Conservation (phyloP, 2,113 vertebrate species). For the Rousettus leschenaultii region DNA sequence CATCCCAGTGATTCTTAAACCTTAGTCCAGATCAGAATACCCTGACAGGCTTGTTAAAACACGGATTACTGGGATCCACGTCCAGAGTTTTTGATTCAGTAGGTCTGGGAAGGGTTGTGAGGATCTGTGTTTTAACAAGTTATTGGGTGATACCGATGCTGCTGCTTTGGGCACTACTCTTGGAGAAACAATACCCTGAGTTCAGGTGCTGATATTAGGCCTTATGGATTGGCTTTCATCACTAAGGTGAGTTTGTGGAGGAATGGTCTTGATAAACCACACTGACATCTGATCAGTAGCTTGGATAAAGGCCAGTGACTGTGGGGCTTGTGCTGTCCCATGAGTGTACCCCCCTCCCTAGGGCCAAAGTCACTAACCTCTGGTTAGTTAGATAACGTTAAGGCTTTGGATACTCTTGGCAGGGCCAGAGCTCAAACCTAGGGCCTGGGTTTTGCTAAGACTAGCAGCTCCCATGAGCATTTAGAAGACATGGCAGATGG, state of each 20-base stretch:
- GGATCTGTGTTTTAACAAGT: neutral
- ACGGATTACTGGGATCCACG: neutral
- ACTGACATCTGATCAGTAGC: neutral
- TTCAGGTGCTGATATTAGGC: neutral
- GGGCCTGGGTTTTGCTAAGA: neutral
- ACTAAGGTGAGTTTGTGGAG: neutral
- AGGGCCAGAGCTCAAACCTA: neutral
- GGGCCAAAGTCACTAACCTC: neutral
- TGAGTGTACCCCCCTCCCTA: neutral
- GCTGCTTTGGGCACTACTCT: neutral
- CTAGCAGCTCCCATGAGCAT: neutral
- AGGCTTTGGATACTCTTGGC: neutral
- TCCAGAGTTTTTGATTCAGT: neutral
- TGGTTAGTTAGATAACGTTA: neutral
- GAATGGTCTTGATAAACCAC: neutral
- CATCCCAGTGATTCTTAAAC: neutral
- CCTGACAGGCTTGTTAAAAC: neutral
- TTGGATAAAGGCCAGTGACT: neutral
- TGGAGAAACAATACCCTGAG: neutral
- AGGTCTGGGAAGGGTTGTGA: neutral
- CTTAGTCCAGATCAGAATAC: neutral
- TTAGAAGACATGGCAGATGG: neutral
- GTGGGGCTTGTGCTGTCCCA: neutral
- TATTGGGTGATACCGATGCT: neutral
- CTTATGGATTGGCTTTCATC: neutral